Percentiles rank a stretch among this genome's conserved stretches.
Evolutionary conservation across 2,888 invertebrate species (phyloP).

Genomic region (Athrips mouffetella): DNA sequence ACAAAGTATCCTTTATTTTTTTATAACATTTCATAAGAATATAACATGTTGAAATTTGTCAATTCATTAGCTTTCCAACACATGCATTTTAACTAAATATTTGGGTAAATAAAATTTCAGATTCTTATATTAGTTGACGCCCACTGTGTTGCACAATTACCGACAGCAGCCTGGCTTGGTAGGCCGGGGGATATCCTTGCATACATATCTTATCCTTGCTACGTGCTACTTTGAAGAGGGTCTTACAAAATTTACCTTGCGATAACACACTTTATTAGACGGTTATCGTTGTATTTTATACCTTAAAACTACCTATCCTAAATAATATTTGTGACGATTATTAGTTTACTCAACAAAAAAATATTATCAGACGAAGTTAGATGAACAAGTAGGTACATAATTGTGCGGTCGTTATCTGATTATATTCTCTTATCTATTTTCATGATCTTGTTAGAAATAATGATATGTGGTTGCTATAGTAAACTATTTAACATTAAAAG

Average conservation of each 20-base stretch:
- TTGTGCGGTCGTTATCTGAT: background rate
- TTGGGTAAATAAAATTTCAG: background rate
- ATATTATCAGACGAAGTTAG: constrained; percentile 1
- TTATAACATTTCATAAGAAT: constrained; percentile 51
- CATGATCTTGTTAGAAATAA: constrained; percentile 59
- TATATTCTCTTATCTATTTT: constrained; percentile 24
- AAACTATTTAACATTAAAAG: constrained; percentile 64
- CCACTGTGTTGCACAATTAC: too few species aligned
- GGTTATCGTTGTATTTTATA: constrained; percentile 10
- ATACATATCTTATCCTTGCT: too few species aligned
- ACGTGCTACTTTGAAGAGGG: background rate
- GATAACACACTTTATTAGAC: constrained; percentile 16
- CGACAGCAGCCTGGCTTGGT: too few species aligned
- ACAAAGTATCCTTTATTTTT: constrained; percentile 55
- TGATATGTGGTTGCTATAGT: constrained; percentile 69
- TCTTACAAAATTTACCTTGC: constrained; percentile 6
- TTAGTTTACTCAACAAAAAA: background rate
- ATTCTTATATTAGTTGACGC: background rate
- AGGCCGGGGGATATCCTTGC: too few species aligned
- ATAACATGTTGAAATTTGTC: constrained; percentile 51
- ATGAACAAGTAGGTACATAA: background rate
- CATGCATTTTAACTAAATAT: constrained; percentile 35
- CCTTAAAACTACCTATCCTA: constrained; percentile 4
- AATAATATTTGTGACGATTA: constrained; percentile 9
- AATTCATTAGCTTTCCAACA: constrained; percentile 42